These are phyloP conservation scores for Rhombomys opimus DNA, from an alignment of 2,113 vertebrate genomes.

Conservation along the genomic window DNA sequence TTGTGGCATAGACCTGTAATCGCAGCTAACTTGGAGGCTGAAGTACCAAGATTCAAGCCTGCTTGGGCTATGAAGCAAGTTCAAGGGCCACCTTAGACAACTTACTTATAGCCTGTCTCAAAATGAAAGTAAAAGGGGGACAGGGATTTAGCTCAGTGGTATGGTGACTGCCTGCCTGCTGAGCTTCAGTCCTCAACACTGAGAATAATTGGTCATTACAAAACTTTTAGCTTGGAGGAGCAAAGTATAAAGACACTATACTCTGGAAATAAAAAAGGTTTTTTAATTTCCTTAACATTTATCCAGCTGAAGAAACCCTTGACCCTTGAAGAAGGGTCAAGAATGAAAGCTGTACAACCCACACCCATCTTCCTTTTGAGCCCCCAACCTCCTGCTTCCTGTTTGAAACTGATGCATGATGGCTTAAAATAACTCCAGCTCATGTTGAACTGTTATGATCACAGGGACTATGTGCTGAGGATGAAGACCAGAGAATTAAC, in stretches of 20 bases:
- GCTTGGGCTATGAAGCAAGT: not conserved
- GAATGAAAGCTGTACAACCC: not conserved
- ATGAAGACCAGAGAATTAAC: not conserved
- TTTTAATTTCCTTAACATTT: slow-evolving; percentile 55
- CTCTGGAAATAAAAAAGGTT: slow-evolving; percentile 55
- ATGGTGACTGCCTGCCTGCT: not conserved
- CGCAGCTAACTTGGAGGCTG: not conserved
- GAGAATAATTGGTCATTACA: slow-evolving; percentile 3
- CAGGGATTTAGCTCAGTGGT: not conserved
- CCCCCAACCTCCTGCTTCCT: not conserved
- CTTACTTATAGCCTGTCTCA: not conserved
- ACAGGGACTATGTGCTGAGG: not conserved
- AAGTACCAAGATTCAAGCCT: not conserved
- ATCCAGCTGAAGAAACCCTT: not conserved
- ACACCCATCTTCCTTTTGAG: not conserved
- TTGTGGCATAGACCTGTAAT: not conserved
- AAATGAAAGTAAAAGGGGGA: not conserved
- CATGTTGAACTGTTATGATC: not conserved
- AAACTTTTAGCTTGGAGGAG: slow-evolving; percentile 44
- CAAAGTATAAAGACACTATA: slow-evolving; percentile 48
- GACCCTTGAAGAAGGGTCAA: not conserved
- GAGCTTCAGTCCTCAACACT: not conserved
- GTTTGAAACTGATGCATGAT: not conserved
- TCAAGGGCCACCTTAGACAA: not conserved
- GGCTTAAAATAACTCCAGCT: not conserved